Evolutionary conservation across 2,113 vertebrate genomes (phyloP).

Genomic region (Alethe castanea): DNA sequence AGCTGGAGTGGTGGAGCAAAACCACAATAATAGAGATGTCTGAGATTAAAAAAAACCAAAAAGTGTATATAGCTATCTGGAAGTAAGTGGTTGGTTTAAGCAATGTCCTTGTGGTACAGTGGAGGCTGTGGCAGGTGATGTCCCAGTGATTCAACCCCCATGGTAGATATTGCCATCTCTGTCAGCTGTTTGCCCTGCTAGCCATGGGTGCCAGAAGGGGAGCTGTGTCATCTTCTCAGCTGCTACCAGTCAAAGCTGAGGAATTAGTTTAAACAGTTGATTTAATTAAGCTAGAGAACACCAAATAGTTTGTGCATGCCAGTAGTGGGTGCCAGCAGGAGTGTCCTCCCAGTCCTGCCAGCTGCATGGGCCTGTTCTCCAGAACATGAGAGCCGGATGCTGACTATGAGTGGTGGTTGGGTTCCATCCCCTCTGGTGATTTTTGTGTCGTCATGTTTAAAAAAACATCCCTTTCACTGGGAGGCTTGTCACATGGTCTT

Average conservation of each 20-base stretch:
- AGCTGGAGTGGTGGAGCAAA: neutral
- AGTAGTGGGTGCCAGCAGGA: neutral
- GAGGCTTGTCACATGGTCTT: neutral
- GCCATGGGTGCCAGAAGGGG: neutral
- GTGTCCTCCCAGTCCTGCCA: neutral
- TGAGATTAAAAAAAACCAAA: neutral
- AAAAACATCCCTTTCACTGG: neutral
- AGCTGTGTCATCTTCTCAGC: neutral
- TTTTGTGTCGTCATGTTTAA: neutral
- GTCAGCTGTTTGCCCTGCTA: neutral
- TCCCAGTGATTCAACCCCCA: neutral
- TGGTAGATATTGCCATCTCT: neutral
- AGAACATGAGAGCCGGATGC: neutral
- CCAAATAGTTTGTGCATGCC: neutral
- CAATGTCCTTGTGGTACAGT: neutral
- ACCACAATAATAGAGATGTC: neutral
- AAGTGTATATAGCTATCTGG: accelerated
- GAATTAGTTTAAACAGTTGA: neutral
- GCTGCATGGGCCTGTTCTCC: neutral
- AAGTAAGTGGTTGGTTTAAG: neutral
- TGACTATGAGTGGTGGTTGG: neutral
- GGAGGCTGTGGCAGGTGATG: neutral
- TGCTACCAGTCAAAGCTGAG: neutral
- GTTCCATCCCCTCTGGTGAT: neutral
- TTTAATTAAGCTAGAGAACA: neutral